Conservation (phyloP, 2,113 vertebrate genomes). For the Rattus rattus region DNA sequence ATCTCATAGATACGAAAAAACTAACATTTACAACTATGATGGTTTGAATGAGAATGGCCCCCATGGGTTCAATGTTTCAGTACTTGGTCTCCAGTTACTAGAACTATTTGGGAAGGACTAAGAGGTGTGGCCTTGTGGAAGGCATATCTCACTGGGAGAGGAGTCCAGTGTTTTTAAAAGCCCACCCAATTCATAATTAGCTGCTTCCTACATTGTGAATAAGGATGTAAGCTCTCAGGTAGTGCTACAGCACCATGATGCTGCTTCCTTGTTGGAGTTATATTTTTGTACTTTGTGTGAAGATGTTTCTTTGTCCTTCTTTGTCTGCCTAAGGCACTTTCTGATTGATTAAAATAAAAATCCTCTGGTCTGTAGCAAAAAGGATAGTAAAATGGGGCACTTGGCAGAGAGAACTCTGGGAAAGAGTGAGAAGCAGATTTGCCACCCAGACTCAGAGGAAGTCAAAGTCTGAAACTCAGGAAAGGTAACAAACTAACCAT, state of each 20-base stretch:
- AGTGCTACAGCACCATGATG: not conserved
- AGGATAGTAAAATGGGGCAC: no score
- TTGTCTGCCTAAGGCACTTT: no score
- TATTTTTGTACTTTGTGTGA: no score
- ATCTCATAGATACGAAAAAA: not conserved
- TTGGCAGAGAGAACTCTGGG: no score
- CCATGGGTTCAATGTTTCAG: not conserved
- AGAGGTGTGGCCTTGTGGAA: not conserved
- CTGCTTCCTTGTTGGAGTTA: no score
- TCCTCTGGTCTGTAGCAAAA: no score
- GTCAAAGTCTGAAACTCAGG: no score
- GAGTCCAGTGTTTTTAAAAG: not conserved
- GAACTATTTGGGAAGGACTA: not conserved
- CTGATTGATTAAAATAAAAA: no score
- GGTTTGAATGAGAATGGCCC: not conserved
- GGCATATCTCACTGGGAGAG: not conserved
- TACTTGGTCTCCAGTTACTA: not conserved
- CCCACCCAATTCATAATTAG: not conserved
- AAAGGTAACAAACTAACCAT: no score
- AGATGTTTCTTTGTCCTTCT: no score
- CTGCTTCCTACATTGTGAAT: not conserved
- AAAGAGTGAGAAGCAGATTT: no score
- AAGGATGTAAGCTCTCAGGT: not conserved
- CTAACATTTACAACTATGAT: not conserved
- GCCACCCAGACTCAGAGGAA: no score